phyloP scores from a whole-genome alignment of 2,113 vertebrate species.

The Podarcis cretensis region DNA sequence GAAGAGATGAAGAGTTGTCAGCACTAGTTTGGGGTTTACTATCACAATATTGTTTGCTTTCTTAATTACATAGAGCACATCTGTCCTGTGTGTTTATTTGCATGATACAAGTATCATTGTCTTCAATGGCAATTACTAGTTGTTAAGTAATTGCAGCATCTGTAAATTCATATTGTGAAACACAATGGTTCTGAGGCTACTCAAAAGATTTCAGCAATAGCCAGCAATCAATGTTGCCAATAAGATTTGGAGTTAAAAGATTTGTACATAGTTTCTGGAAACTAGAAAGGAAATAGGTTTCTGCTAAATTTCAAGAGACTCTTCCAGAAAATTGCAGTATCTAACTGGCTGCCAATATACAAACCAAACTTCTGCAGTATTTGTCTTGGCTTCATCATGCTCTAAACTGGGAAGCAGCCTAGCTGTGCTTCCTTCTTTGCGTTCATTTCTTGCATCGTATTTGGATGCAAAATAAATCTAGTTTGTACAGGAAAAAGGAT shows the following conservation, averaged over 20 bases:
- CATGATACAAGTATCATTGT: too few species aligned
- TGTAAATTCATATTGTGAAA: neutral
- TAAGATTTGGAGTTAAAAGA: constrained; percentile 29
- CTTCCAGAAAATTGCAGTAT: constrained; percentile 43
- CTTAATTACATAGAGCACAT: too few species aligned
- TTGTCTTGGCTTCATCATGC: constrained; percentile 59
- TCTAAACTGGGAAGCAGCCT: constrained; percentile 16
- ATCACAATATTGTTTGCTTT: too few species aligned
- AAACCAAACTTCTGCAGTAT: constrained; percentile 47
- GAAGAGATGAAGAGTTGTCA: neutral
- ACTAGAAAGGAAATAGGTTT: constrained; percentile 48
- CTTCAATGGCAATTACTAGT: too few species aligned
- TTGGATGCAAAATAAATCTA: constrained; percentile 47
- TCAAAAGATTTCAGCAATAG: neutral
- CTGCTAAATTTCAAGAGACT: constrained; percentile 50
- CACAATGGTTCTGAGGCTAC: neutral
- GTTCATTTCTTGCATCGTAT: constrained; percentile 56
- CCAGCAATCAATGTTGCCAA: constrained; percentile 47
- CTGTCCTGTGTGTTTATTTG: too few species aligned
- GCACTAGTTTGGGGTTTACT: too few species aligned
- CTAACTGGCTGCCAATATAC: constrained; percentile 51
- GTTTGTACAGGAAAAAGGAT: constrained; percentile 13
- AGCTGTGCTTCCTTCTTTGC: constrained; percentile 43
- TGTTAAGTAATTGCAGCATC: neutral
- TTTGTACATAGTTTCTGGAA: constrained; percentile 45